Evolutionary conservation across 1,140 invertebrate species (phyloP), one percentile per base, ranked within the genome.

Genomic region (Lepidurus arcticus): DNA sequence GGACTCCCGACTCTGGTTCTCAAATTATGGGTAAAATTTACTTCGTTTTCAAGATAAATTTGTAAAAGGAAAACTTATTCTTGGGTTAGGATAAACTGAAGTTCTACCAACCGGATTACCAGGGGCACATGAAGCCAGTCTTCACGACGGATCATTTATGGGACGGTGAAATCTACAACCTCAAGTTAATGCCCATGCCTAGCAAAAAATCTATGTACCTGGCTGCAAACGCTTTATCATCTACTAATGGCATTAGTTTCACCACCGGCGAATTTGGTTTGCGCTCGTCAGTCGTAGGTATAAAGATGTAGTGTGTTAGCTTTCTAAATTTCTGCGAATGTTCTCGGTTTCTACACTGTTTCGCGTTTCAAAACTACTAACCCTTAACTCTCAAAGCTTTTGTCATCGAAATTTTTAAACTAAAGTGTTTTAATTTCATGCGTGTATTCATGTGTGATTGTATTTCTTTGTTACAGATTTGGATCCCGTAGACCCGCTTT

Each of bases 131-230:
- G 9, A 65, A 65, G 53, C 53, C 53, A 65, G 53, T 65, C 8
- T 65, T 65, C 21, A 65, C 53, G 21, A 65, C 53, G 6, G 53
- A 65, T 65, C 53, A 7, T 21, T 65, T 65, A 16, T 65, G 53
- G 53, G 53, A 65, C 13, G 53, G 53, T 21, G 53, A 65, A 1
- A 16, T 21, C 6, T 21, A n/a, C 13, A 65, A 65, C 13, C 9
- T 65, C 53, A 65, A 65, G 53, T 65, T 65, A 65, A 65, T 65
- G 53, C 53, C 6, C 21, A 65, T 65, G 53, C 53, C 53, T 16
- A 65, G 53, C 53, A 65, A 65, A 7, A 9, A 65, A 7, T 65
- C 8, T 13, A 65, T 65, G 53, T 65, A 11, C 53, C 21, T 65
- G 13, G n/a, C 53, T n/a, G 53, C 53, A 7, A 65, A 21, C 21